Evolutionary conservation across 53 echinoderm and acorn worm genomes (phyloP).

Genomic region (Arbacia lixula): DNA sequence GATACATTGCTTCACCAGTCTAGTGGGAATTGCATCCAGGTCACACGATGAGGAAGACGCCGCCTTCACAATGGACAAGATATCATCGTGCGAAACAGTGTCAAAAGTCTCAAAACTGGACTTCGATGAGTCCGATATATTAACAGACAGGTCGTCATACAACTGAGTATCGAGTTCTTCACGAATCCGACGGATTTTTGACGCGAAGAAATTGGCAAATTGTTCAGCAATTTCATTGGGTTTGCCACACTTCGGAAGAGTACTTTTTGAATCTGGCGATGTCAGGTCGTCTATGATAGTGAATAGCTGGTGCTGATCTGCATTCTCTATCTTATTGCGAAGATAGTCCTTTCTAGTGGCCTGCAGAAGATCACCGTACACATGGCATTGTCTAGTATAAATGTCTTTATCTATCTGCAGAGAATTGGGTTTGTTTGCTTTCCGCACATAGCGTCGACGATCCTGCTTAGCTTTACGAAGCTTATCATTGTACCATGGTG

Average conservation of each 20-base stretch:
- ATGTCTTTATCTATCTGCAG: conserved; percentile 44
- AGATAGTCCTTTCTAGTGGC: conserved; percentile 26
- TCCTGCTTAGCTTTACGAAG: conserved; percentile 34
- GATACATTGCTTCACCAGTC: conserved; percentile 20
- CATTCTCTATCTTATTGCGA: conserved; percentile 20
- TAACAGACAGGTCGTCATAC: conserved; percentile 53
- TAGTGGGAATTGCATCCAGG: conserved; percentile 39
- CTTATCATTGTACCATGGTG: conserved; percentile 52
- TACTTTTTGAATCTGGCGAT: not conserved
- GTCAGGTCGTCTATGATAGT: conserved; percentile 12
- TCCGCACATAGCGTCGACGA: conserved; percentile 45
- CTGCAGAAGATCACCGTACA: conserved; percentile 34
- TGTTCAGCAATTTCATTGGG: conserved; percentile 24
- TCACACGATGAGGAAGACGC: conserved; percentile 38
- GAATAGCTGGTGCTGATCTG: conserved; percentile 34
- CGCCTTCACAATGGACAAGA: conserved; percentile 30
- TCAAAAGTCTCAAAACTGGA: conserved; percentile 18
- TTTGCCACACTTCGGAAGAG: not conserved
- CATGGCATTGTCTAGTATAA: conserved; percentile 20
- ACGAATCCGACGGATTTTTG: conserved; percentile 27
- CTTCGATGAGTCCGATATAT: not conserved
- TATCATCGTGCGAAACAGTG: conserved; percentile 31
- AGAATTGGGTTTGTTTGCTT: conserved; percentile 25
- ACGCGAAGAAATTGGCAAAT: conserved; percentile 45
- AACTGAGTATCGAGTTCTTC: conserved; percentile 2